A percentile compares a stretch with the other conserved stretches of the same genome.
These are phyloP conservation scores for Nephrotoma appendiculata DNA, from an alignment of 2,888 invertebrate genomes.

Conservation along the genomic window DNA sequence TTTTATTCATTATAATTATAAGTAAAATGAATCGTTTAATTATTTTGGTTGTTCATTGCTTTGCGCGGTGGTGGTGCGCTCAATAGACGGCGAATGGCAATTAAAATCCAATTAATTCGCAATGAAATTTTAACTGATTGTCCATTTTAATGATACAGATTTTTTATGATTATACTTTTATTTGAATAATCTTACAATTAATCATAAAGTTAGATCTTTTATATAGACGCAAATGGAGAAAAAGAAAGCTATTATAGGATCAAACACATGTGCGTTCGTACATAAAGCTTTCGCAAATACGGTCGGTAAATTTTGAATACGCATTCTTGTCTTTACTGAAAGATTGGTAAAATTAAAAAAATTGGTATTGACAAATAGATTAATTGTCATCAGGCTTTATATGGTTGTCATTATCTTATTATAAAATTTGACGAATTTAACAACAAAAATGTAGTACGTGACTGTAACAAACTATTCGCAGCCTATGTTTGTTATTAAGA, in stretches of 20 bases:
- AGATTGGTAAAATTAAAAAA: background rate
- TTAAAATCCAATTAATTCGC: background rate
- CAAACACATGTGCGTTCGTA: background rate
- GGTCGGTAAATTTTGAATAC: background rate
- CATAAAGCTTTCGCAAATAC: background rate
- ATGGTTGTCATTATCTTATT: background rate
- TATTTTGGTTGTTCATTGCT: too few species aligned
- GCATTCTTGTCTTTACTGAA: background rate
- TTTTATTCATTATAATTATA: background rate
- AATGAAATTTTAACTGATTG: background rate
- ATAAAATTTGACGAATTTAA: background rate
- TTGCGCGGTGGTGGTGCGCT: background rate
- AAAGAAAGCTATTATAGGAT: background rate
- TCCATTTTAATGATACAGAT: background rate
- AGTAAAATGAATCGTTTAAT: background rate
- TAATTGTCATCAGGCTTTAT: background rate
- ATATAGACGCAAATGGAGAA: background rate
- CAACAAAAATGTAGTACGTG: too few species aligned
- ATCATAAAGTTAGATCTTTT: background rate
- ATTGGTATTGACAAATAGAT: background rate
- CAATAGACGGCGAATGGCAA: background rate
- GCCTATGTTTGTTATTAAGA: too few species aligned
- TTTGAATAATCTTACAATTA: background rate
- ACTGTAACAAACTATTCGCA: too few species aligned
- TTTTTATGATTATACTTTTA: background rate